These are phyloP conservation scores for Pandemis corylana DNA, from an alignment of 2,888 invertebrate genomes.

Conservation along the genomic window DNA sequence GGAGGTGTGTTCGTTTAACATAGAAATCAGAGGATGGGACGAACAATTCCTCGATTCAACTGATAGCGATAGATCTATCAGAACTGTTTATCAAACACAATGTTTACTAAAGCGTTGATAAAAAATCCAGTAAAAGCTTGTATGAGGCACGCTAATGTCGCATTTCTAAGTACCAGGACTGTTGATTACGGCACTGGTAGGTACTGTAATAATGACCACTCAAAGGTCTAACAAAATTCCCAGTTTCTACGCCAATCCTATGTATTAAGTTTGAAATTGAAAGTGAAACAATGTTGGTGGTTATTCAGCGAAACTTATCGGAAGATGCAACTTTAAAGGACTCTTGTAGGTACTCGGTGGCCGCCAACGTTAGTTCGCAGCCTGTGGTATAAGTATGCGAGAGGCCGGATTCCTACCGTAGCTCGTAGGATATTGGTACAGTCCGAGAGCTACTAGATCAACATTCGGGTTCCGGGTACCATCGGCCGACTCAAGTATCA, in stretches of 20 bases:
- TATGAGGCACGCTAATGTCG: conserved; percentile 55
- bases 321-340: too few relatives aligned
- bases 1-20: conserved; percentile 2
- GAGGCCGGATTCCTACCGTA: too few relatives aligned
- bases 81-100: conserved; percentile 64
- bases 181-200: conserved; percentile 49
- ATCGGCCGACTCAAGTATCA: too few relatives aligned
- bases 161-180: conserved; percentile 47
- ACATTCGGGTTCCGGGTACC: too few relatives aligned
- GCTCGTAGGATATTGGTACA: too few relatives aligned
- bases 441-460: too few relatives aligned
- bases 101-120: conserved; percentile 76
- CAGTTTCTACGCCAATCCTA: background rate
- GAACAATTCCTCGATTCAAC: conserved; percentile 57
- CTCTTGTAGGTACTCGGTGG: too few relatives aligned
- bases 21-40: conserved; percentile 45
- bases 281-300: background rate
- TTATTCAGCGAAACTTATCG: too few relatives aligned
- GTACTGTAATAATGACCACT: conserved; percentile 16
- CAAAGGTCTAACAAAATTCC: background rate
- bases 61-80: conserved; percentile 64
- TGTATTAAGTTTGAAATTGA: background rate
- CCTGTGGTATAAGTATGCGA: too few relatives aligned
- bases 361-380: too few relatives aligned
- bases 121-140: conserved; percentile 68